Conservation (phyloP, 2,888 invertebrate genomes). For the Strigamia crassipes region DNA sequence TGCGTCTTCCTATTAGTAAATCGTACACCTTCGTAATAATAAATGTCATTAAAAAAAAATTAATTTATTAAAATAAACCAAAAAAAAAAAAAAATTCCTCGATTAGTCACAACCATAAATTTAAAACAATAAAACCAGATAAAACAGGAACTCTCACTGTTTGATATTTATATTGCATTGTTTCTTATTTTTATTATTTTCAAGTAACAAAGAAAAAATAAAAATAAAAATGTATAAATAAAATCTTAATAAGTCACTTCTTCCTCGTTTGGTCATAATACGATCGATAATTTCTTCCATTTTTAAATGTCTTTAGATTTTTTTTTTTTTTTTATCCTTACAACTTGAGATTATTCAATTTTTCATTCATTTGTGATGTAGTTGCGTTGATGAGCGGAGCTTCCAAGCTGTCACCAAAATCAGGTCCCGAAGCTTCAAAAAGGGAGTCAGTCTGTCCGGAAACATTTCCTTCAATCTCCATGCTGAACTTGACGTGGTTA, state of each 20-base stretch:
- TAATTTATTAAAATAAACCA: too few species aligned
- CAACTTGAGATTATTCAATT: background rate
- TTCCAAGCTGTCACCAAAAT: slow-evolving; percentile 76
- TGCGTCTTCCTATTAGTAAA: background rate
- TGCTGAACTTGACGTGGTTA: slow-evolving; percentile 52
- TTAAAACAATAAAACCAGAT: background rate
- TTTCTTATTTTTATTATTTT: background rate
- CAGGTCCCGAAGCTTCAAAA: slow-evolving; percentile 77
- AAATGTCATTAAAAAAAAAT: background rate
- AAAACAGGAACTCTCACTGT: slow-evolving; percentile 5
- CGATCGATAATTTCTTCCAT: background rate
- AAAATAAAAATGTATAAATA: background rate
- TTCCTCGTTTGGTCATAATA: slow-evolving; percentile 5
- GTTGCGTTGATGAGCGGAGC: slow-evolving; percentile 67
- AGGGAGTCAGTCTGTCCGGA: slow-evolving; percentile 62
- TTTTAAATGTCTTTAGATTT: background rate
- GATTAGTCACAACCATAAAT: background rate
- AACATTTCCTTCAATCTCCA: slow-evolving; percentile 52
- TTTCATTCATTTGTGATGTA: slow-evolving; percentile 22
- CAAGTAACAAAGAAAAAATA: background rate
- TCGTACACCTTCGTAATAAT: background rate
- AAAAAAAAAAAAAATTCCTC: too few species aligned
- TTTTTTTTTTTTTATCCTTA: background rate
- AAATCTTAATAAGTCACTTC: slow-evolving; percentile 23
- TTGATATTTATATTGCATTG: slow-evolving; percentile 40